phyloP scores from a whole-genome alignment of 2,113 vertebrate genomes.

The Ursus arctos region DNA sequence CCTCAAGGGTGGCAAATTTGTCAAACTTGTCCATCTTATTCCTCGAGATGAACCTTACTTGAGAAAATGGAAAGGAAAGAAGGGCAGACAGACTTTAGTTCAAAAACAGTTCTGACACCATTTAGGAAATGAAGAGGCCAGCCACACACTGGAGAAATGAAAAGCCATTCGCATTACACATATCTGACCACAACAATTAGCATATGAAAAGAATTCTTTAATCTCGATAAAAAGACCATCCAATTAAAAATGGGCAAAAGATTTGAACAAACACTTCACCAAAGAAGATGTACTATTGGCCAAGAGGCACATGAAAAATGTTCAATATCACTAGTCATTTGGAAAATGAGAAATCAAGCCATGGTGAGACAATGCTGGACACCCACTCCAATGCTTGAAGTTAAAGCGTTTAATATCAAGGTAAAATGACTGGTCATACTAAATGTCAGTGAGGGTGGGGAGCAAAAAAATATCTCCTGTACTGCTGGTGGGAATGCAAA shows the following conservation, averaged over 20 bases:
- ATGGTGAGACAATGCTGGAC: background rate
- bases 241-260: background rate
- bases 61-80: background rate
- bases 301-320: background rate
- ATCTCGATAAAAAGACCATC: background rate
- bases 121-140: background rate
- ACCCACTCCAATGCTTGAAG: background rate
- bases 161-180: background rate
- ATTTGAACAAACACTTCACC: background rate
- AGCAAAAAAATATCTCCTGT: accelerated
- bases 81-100: background rate
- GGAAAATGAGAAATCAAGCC: background rate
- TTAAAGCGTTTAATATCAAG: background rate
- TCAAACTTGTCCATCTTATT: background rate
- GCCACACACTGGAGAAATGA: background rate
- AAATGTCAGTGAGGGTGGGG: background rate
- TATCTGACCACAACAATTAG: background rate
- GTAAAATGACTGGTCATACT: background rate
- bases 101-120: background rate
- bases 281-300: background rate
- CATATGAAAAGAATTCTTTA: background rate
- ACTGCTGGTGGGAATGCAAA: background rate
- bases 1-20: background rate
- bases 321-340: background rate
- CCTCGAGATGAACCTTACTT: background rate